Evolutionary conservation across 2,888 invertebrate genomes (phyloP), one percentile per base, ranked within the genome.

Genomic region (Calameuta filiformis): DNA sequence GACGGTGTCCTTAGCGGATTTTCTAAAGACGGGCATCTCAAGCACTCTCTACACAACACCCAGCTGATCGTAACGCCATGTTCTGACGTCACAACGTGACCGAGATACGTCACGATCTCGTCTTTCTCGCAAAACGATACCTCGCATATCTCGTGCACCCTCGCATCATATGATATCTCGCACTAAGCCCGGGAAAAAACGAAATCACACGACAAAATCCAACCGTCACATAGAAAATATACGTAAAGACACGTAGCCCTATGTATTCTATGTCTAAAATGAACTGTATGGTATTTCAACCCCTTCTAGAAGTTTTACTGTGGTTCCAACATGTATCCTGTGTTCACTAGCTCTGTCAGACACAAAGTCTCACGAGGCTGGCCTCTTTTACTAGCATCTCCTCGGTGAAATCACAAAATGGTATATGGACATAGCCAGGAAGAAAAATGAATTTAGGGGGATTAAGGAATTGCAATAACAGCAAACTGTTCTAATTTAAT

Each of bases 21-120:
- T 88, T 86, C 86, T 87, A 85, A 86, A 88, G 87, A 88, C 87
- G 86, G 87, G 88, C 91, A 91, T 91, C 88, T 88, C 90, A 87
- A 87, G 88, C 88, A 88, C 88, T 88, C 90, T 90, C 89, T 88
- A 89, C 90, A 90, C 90, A 90, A 89, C 89, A 90, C 88, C 91
- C 91, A 91, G 91, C 91, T 91, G 91, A 91, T 91, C 89, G 87
- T 82, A 86, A 86, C 87, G 90, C 91, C 91, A 91, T 91, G 83
- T 89, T 90, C 84, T 90, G 90, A 91, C 91, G 91, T 91, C 90
- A 90, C 83, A 85, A 81, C 83, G 85, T 84, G 84, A 82, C 81
- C 79, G 33, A 71, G 31, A 71, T 34, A 34, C 71, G 71, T 71
- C 71, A 71, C 15, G 31, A 31, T 31, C 71, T 71, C 71, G 71